Conservation (phyloP, 2,797 vertebrate species). For the Poecilia picta region DNA sequence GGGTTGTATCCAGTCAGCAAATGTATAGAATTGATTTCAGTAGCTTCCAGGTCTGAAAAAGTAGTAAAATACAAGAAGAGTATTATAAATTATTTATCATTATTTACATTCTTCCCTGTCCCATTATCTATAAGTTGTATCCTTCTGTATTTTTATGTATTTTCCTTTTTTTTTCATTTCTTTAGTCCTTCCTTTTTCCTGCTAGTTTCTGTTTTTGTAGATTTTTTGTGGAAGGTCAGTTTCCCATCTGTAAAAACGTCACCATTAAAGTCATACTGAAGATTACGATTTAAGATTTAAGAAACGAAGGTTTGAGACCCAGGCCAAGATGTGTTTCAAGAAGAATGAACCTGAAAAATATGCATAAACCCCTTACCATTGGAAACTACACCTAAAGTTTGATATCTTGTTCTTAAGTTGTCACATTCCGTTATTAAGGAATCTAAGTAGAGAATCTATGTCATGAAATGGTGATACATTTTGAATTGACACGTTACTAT, state of each 20-base stretch:
- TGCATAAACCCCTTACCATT: not conserved
- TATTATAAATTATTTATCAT: not conserved
- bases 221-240: not conserved
- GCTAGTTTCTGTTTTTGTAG: not conserved
- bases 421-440: not conserved
- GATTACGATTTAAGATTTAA: not conserved
- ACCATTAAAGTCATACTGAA: not conserved
- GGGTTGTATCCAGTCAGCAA: not conserved
- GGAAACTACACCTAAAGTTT: not conserved
- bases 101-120: not conserved
- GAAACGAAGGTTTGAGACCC: not conserved
- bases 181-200: not conserved
- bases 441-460: not conserved
- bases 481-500: not conserved
- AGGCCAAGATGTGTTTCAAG: not conserved
- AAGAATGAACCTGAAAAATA: not conserved
- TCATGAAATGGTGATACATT: not conserved
- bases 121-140: not conserved
- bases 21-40: not conserved
- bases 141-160: not conserved
- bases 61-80: not conserved
- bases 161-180: not conserved
- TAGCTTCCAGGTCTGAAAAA: not conserved
- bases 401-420: not conserved
- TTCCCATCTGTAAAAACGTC: not conserved